Base-by-base conservation (phyloP, 2,113 vertebrate species). In the Platichthys flesus region DNA sequence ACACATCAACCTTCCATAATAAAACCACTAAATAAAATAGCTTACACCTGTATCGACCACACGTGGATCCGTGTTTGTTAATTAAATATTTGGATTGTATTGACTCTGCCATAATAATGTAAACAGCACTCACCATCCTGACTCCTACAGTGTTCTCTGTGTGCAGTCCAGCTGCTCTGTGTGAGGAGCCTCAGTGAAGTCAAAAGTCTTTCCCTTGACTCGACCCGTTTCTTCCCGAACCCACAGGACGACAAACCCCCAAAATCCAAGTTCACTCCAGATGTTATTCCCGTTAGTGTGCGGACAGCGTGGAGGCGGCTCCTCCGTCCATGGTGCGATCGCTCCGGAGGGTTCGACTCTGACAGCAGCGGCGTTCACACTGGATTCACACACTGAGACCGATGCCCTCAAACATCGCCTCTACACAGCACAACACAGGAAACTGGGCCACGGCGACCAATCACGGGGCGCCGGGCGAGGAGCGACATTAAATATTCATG, bases 121-220 rank as follows among this genome's bases (percentile, higher is more conserved):
- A 26, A 6, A 57, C 12, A 7, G 16, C 47, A 89, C 92, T 91
- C 78, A 93, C 92, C 92, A 93, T 93, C 81, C 76, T 92, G 64
- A 18, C 71, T 66, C 4, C 52, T 40, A 13, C 71, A 45, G 80
- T 81, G 26, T 66, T 67, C 70, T 56, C 31, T n/a, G 31, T 76
- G 35, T 26, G 37, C 15, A 55, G 49, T 83, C 87, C 81, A 78
- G 60, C 40, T 42, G 40, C 40, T 45, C 42, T 76, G 6, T 68
- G 63, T 42, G 45, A 52, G 26, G 70, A 74, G 52, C 52, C 67
- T 82, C 45, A 20, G 37, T 65, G 51, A 71, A 81, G 66, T 78
- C 71, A 61, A 67, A 56, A 45, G n/a, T 14, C 24, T 61, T 47
- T 64, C 3, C 18, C 47, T 79, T 6, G 20, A 10, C 40, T 42